phyloP scores from a whole-genome alignment of 2,113 vertebrate species.

The Oryzias curvinotus region DNA sequence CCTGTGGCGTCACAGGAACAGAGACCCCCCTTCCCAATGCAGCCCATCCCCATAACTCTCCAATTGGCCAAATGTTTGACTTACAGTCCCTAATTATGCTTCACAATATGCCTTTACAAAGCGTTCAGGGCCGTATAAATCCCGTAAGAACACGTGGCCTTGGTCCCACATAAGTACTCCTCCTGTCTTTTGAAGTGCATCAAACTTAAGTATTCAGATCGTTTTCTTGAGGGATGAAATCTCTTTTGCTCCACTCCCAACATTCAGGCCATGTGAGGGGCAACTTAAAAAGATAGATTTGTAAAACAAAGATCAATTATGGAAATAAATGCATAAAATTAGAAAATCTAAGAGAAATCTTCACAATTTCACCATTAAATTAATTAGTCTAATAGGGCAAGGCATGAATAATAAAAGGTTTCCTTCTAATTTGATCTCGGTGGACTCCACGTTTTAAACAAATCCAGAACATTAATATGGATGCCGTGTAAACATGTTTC shows the following conservation, averaged over 20 bases:
- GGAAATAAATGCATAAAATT: constrained; percentile 67
- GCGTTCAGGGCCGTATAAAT: constrained; percentile 56
- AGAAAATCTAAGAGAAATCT: constrained; percentile 42
- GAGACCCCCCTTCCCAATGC: constrained; percentile 51
- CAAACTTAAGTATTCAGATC: constrained; percentile 44
- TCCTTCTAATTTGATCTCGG: constrained; percentile 71
- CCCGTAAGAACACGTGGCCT: constrained; percentile 40
- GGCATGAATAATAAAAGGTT: constrained; percentile 68
- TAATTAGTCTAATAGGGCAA: constrained; percentile 73
- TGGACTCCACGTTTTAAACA: constrained; percentile 68
- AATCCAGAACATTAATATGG: constrained; percentile 71
- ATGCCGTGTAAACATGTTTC: constrained; percentile 70
- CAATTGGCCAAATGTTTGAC: constrained; percentile 71
- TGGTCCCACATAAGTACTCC: constrained; percentile 48
- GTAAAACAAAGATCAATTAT: constrained; percentile 73
- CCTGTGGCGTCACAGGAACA: constrained; percentile 49
- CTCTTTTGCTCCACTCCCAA: constrained; percentile 23
- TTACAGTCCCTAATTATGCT: constrained; percentile 64
- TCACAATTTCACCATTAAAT: constrained; percentile 62
- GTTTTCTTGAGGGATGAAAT: constrained; percentile 46
- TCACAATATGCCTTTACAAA: constrained; percentile 56
- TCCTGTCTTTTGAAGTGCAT: constrained; percentile 32
- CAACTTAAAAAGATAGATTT: constrained; percentile 64
- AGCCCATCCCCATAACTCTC: constrained; percentile 57
- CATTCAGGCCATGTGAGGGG: constrained; percentile 51